Base-by-base conservation (phyloP, 2,888 invertebrate genomes). In the Spilosoma lubricipeda region DNA sequence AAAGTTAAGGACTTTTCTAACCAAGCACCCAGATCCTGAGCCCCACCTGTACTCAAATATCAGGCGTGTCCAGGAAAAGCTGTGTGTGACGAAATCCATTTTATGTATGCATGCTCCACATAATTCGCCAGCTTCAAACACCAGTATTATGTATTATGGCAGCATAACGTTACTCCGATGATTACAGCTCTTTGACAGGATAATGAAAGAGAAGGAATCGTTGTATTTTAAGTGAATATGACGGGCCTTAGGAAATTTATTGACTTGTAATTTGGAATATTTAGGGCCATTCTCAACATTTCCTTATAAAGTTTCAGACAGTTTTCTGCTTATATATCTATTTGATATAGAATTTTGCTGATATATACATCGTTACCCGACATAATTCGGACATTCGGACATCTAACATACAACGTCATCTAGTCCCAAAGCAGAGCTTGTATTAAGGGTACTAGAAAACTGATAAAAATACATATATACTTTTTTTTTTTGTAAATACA, bases 51-150 rank as follows among this genome's bases (percentile, higher is more conserved):
- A 33, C 67, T 48, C 20, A 33, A 83, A 72, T 75, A 76, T 69
- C 1, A 63, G 74, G 79, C 85, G 85, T 85, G 83, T 80, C 74
- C 77, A 79, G 83, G 85, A 85, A 85, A 74, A 13, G 52, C 18
- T 36, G 79, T 33, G 42, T 45, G 70, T 82, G 82, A 45, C 42
- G 81, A 81, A 82, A 83, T 77, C 33, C 33, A 64, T 73, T 77
- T 67, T 73, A 77, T 76, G 48, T 67, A 78, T 77, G 72, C 75
- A 82, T 72, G 74, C 67, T 67, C 30, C 33, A 52, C 63, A 77
- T 82, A 73, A 75, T 77, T 48, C 63, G 23, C 30, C 36, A 36
- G 23, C 45, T 45, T 68, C 59, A 76, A 69, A 56, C 70, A 73
- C 67, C 30, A 72, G 70, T 74, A 76, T 72, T 73, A 69, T 70